Percentiles rank a stretch among this genome's conserved stretches.
Conservation (phyloP, 2,888 invertebrate genomes). For the Plagodis pulveraria region DNA sequence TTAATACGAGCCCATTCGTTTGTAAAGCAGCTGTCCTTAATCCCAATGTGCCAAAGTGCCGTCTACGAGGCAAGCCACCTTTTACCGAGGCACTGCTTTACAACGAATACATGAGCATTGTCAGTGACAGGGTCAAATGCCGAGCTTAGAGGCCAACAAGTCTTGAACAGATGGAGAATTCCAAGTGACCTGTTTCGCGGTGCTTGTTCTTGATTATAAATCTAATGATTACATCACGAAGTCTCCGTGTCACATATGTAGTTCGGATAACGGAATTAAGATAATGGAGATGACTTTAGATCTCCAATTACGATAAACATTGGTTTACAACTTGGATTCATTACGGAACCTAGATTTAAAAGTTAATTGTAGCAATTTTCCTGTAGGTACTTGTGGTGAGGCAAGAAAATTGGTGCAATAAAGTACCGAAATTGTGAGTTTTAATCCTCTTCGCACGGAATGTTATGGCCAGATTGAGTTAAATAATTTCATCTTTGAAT, state of each 20-base stretch:
- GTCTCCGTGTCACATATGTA: background rate
- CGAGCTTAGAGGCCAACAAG: conserved; percentile 30
- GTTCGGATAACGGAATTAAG: background rate
- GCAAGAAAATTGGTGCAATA: background rate
- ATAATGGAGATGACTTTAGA: background rate
- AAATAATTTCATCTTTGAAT: background rate
- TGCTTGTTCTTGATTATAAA: conserved; percentile 13
- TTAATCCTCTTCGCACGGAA: background rate
- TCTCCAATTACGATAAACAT: background rate
- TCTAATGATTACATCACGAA: conserved; percentile 21
- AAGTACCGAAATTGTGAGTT: background rate
- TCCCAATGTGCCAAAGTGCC: conserved; percentile 52
- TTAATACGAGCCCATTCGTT: conserved; percentile 13
- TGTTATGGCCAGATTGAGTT: background rate
- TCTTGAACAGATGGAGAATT: conserved; percentile 15
- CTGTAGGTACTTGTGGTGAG: background rate
- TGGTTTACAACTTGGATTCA: background rate
- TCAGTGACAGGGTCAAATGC: conserved; percentile 34
- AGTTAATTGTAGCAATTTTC: background rate
- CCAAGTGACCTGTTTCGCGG: conserved; percentile 15
- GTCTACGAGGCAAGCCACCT: conserved; percentile 69
- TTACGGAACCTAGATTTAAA: background rate
- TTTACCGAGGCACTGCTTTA: conserved; percentile 50
- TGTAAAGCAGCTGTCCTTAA: conserved; percentile 61
- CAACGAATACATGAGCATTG: conserved; percentile 29